Evolutionary conservation across 2,113 vertebrate species (phyloP).

Genomic region (Odobenus rosmarus): DNA sequence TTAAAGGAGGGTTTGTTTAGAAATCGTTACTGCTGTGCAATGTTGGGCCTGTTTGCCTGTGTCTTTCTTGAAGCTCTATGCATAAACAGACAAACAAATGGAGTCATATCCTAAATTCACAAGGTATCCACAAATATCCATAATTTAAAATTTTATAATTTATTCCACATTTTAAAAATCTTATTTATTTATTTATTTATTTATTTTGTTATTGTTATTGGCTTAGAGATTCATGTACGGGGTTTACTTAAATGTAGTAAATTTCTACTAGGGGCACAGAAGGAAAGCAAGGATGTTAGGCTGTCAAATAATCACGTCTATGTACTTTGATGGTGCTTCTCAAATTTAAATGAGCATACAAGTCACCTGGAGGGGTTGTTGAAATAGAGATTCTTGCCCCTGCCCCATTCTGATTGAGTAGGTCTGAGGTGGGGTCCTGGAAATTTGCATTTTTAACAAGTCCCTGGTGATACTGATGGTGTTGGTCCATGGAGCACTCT

Average conservation of each 20-base stretch:
- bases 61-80: neutral
- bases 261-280: no score
- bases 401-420: no score
- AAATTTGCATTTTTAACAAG: neutral
- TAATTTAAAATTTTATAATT: neutral
- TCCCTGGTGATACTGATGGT: rapidly evolving
- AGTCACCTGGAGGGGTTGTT: no score
- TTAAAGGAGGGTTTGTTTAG: neutral
- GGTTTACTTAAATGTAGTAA: neutral
- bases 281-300: neutral
- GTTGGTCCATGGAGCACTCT: neutral
- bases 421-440: neutral
- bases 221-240: neutral
- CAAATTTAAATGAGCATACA: rapidly evolving
- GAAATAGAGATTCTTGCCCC: neutral
- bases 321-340: neutral
- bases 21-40: neutral
- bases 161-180: neutral
- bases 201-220: neutral
- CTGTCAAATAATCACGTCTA: neutral
- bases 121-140: neutral
- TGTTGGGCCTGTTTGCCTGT: rapidly evolving
- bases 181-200: neutral
- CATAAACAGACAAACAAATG: neutral
- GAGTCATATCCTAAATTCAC: neutral